Evolutionary conservation across 2,113 vertebrate species (phyloP).

Genomic region (Azemiops feae): DNA sequence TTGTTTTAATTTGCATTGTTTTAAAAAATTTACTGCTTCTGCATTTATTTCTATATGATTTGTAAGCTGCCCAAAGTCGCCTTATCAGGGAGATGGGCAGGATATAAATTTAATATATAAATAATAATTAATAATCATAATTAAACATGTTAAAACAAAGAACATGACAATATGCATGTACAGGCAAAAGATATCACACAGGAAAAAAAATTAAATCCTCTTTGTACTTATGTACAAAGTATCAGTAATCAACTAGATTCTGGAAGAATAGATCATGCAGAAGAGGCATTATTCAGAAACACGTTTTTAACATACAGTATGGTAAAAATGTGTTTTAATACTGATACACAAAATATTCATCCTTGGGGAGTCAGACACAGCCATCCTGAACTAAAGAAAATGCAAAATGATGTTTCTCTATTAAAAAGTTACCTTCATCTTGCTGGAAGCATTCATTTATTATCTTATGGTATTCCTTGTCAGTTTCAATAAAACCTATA

Average conservation of each 20-base stretch:
- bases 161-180: neutral
- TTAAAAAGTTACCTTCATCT: conserved; percentile 3
- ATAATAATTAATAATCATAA: neutral
- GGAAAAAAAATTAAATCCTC: neutral
- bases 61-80: neutral
- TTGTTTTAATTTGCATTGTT: no score
- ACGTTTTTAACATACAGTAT: neutral
- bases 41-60: neutral
- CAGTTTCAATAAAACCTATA: conserved; percentile 1
- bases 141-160: neutral
- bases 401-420: neutral
- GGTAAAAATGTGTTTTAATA: neutral
- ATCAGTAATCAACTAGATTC: neutral
- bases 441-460: neutral
- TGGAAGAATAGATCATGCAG: neutral
- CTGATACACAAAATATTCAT: neutral
- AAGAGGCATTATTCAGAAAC: neutral
- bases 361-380: neutral
- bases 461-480: conserved; percentile 17
- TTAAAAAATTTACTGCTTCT: neutral
- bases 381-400: neutral
- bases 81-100: neutral
- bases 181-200: neutral
- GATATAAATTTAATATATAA: neutral
- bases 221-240: neutral